Percentiles rank a stretch among this genome's conserved stretches.
Evolutionary conservation across 1,140 invertebrate genomes (phyloP).

Genomic region (Drosophila melanogaster): Release_6_plus_ISO1_MT NT_033779.5:13360501-13361000

Average conservation of each 20-base stretch:
- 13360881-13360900: no score
- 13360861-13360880: no score
- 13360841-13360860: no score
- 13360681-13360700: slow-evolving; percentile 54
- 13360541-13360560: slow-evolving; percentile 53
- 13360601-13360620: slow-evolving; percentile 41
- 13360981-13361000: no score
- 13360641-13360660: slow-evolving; percentile 18
- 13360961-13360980: no score
- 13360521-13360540: slow-evolving; percentile 64
- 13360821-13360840: no score
- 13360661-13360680: slow-evolving; percentile 67
- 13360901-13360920: no score
- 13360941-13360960: no score
- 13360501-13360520: slow-evolving; percentile 54
- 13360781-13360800: slow-evolving; percentile 8
- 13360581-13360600: slow-evolving; percentile 60
- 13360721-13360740: slow-evolving; percentile 49
- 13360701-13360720: slow-evolving; percentile 54
- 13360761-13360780: neutral
- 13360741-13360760: slow-evolving; percentile 43
- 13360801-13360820: neutral
- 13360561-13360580: neutral
- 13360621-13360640: slow-evolving; percentile 64
- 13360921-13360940: no score